Percentiles rank a stretch among this genome's conserved stretches.
Evolutionary conservation across 2,888 invertebrate species (phyloP).

Genomic region (Thymelicus lineola): DNA sequence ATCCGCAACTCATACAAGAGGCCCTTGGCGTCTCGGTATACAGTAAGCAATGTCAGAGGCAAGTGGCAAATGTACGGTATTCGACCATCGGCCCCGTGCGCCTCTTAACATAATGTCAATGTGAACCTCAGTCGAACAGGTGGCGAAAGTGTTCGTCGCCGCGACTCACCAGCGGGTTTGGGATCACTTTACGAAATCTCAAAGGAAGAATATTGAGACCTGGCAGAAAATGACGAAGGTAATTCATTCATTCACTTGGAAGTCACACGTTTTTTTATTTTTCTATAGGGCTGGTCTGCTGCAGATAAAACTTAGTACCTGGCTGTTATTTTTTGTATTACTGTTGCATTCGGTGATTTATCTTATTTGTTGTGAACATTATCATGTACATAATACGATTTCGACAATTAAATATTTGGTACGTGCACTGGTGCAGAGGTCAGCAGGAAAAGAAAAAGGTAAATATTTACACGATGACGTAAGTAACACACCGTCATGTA

Average conservation of each 20-base stretch:
- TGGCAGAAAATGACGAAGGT: constrained; percentile 99
- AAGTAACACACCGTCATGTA: neutral
- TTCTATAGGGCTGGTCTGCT: neutral
- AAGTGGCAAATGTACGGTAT: constrained; percentile 71
- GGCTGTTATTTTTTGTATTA: neutral
- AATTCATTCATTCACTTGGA: constrained; percentile 43
- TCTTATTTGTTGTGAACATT: neutral
- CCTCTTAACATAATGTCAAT: constrained; percentile 72
- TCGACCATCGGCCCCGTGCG: constrained; percentile 63
- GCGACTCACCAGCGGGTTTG: constrained; percentile 99
- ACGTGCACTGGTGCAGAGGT: constrained; percentile 13
- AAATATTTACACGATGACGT: constrained; percentile 1
- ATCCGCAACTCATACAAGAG: constrained; percentile 48
- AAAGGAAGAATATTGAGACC: constrained; percentile 98
- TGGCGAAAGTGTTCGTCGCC: constrained; percentile 98
- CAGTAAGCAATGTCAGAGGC: constrained; percentile 42
- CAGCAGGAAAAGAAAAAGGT: constrained; percentile 23
- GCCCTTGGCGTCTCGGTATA: constrained; percentile 53
- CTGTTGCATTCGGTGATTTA: neutral
- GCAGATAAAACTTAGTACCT: neutral
- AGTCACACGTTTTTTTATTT: neutral
- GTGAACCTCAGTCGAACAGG: constrained; percentile 96
- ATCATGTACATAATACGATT: neutral
- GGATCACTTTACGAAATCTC: constrained; percentile 99
- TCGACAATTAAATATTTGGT: neutral